phyloP scores from a whole-genome alignment of 2,888 invertebrate species.

The Tiliacea citrago region DNA sequence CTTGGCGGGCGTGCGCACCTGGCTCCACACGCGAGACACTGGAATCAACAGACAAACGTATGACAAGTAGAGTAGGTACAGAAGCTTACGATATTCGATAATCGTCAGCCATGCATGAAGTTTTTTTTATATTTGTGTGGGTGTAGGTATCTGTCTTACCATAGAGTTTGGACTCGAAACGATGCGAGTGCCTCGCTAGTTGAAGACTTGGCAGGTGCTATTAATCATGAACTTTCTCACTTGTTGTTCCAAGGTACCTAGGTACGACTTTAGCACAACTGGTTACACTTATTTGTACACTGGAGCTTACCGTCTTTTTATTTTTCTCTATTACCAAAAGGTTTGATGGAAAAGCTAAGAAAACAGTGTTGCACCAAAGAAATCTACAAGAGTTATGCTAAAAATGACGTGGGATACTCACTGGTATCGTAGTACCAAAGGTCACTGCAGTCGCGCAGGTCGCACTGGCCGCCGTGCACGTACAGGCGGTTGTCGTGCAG shows the following conservation, averaged over 20 bases:
- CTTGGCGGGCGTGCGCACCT: constrained; percentile 91
- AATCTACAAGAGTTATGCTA: background rate
- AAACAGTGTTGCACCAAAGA: background rate
- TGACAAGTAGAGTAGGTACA: constrained; percentile 62
- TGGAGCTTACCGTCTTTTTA: background rate
- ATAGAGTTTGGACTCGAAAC: background rate
- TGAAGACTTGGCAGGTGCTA: background rate
- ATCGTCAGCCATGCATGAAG: background rate
- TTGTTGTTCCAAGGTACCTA: background rate
- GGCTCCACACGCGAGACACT: constrained; percentile 92
- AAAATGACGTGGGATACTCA: constrained; percentile 75
- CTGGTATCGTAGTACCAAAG: constrained; percentile 95
- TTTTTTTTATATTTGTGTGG: background rate
- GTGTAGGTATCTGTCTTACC: background rate
- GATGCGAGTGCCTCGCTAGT: background rate
- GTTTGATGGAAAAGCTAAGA: background rate
- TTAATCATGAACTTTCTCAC: background rate
- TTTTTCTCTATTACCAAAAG: background rate
- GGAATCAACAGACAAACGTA: constrained; percentile 71
- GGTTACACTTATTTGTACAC: background rate
- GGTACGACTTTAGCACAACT: background rate
- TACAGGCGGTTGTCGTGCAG: constrained; percentile 95
- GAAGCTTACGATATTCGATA: background rate
- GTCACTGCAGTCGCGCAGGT: constrained; percentile 94
- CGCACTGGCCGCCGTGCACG: constrained; percentile 97